phyloP scores from a whole-genome alignment of 2,888 invertebrate genomes.

The Strigamia transsilvanica region DNA sequence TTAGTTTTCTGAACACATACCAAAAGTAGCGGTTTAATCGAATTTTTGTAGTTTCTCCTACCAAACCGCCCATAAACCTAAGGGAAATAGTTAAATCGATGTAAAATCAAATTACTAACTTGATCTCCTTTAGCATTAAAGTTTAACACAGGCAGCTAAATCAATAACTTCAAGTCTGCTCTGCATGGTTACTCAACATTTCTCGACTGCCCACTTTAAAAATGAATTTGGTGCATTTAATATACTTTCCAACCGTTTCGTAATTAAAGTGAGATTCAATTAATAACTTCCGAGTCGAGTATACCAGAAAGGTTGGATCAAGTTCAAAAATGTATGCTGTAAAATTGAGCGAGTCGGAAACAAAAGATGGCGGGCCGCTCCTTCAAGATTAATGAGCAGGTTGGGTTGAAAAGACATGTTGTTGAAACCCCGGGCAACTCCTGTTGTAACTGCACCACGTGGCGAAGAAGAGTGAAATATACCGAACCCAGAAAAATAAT shows the following conservation, averaged over 20 bases:
- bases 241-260: conserved; percentile 4
- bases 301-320: conserved; percentile 4
- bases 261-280: conserved; percentile 20
- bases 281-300: background rate
- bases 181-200: background rate
- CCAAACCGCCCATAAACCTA: too few relatives aligned
- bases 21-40: too few relatives aligned
- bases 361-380: conserved; percentile 38
- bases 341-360: background rate
- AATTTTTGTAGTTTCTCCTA: too few relatives aligned
- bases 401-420: conserved; percentile 39
- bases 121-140: too few relatives aligned
- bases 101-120: background rate
- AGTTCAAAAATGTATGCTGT: background rate
- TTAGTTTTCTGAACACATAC: too few relatives aligned
- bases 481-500: conserved; percentile 45
- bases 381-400: conserved; percentile 41
- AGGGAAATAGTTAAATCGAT: too few relatives aligned
- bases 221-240: background rate
- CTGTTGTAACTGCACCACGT: conserved; percentile 49
- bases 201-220: background rate
- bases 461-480: conserved; percentile 37
- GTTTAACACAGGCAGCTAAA: background rate
- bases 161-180: background rate
- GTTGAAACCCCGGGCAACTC: conserved; percentile 45